These are phyloP conservation scores for Urosaurus nigricauda DNA, from an alignment of 2,797 vertebrate species.

Conservation along the genomic window DNA sequence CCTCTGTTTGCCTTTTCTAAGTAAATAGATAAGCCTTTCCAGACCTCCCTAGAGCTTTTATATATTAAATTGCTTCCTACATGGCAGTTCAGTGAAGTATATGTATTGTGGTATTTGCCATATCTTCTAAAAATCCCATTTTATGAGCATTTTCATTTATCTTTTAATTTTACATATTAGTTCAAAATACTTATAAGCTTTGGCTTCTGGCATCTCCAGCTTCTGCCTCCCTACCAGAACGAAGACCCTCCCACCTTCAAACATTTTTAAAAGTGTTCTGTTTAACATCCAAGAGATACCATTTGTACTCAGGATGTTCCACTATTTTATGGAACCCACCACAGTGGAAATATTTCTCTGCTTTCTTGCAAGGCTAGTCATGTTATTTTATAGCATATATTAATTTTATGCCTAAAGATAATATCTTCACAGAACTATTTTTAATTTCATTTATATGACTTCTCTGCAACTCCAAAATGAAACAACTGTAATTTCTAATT, in stretches of 20 bases:
- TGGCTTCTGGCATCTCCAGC: constrained; percentile 48
- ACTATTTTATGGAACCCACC: constrained; percentile 58
- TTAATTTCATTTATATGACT: constrained; percentile 62
- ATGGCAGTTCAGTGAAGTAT: constrained; percentile 31
- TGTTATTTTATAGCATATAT: constrained; percentile 69
- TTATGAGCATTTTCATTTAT: constrained; percentile 49
- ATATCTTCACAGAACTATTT: constrained; percentile 68
- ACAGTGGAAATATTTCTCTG: constrained; percentile 6
- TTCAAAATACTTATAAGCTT: constrained; percentile 56
- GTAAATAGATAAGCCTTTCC: constrained; percentile 44
- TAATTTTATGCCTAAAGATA: constrained; percentile 75
- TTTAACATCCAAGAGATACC: constrained; percentile 63
- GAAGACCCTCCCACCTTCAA: constrained; percentile 56
- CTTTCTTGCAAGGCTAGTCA: constrained; percentile 54
- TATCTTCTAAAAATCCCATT: constrained; percentile 49
- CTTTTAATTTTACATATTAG: constrained; percentile 54
- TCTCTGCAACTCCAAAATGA: constrained; percentile 49
- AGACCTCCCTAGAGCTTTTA: constrained; percentile 54
- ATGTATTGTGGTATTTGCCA: constrained; percentile 17
- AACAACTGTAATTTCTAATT: constrained; percentile 47
- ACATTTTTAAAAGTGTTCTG: constrained; percentile 65
- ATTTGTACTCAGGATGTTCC: constrained; percentile 53
- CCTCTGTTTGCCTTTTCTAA: constrained; percentile 50
- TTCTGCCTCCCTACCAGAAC: constrained; percentile 51
- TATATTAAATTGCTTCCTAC: constrained; percentile 51